phyloP scores from a whole-genome alignment of 2,797 vertebrate species.

The Phataginus tetradactyla region DNA sequence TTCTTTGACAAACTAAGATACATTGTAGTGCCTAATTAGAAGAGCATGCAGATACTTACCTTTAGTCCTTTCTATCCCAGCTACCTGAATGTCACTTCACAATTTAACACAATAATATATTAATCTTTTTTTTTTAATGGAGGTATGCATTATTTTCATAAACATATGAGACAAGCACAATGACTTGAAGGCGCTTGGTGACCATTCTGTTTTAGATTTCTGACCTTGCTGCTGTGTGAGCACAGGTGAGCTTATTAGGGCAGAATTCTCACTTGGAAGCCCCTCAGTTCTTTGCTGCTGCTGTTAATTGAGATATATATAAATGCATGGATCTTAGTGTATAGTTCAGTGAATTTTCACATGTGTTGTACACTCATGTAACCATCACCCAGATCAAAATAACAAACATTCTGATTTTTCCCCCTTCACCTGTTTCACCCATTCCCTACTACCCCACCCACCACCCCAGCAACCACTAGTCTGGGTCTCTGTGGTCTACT shows the following conservation, averaged over 20 bases:
- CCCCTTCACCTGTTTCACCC: too few species aligned
- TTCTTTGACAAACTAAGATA: conserved; percentile 35
- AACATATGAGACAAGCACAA: background rate
- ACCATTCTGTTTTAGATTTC: background rate
- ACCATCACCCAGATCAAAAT: too few species aligned
- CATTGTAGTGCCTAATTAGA: background rate
- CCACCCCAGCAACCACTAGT: too few species aligned
- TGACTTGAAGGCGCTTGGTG: background rate
- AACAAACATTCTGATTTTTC: too few species aligned
- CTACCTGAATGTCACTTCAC: conserved; percentile 46
- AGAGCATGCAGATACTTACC: conserved; percentile 48
- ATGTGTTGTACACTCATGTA: too few species aligned
- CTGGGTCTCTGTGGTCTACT: too few species aligned
- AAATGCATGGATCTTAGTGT: too few species aligned
- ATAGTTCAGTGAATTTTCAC: too few species aligned
- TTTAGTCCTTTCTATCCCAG: conserved; percentile 5
- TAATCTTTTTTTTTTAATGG: background rate
- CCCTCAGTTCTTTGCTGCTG: background rate
- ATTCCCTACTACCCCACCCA: too few species aligned
- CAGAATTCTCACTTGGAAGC: background rate
- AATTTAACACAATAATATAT: conserved; percentile 30
- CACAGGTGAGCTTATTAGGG: background rate
- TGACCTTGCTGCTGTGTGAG: background rate
- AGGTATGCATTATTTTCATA: background rate
- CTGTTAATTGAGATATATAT: too few species aligned